Evolutionary conservation across 2,888 invertebrate genomes (phyloP), one percentile per base, ranked within the genome.

Genomic region (Temnothorax unifasciatus): DNA sequence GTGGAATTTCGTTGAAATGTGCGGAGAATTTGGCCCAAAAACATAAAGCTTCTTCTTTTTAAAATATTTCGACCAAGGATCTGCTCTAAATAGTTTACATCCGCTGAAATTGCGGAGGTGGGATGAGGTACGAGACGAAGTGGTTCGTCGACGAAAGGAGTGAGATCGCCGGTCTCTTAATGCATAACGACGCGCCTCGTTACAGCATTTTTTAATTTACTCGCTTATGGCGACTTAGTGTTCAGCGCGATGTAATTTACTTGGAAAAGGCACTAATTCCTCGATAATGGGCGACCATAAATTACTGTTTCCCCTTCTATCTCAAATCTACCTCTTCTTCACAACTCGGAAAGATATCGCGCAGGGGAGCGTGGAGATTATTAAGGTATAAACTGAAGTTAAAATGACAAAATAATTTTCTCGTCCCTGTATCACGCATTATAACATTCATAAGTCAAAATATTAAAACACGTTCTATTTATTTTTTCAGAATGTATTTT

Each of bases 191-290:
- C 44, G 61, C 9, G 34, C n/a, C 47, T 50, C 34, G n/a, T 38
- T 50, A 15, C 34, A 18, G 21, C 3, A 50, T 76, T 76, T 64
- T 63, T 38, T 64, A 76, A 76, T 64, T 76, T 76, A 64, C 44
- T 74, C 18, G 25, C 38, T 61, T 74, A 59, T 13, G 21, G 15
- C 50, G 50, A 59, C 11, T 38, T 50, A 61, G 25, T 38, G 15
- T 50, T 64, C 21, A 47, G 9, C 21, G 21, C 11, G 21, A 21
- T n/a, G 25, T 50, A 76, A 75, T n/a, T 61, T 34, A 47, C 54
- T 21, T 29, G 13, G 34, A 75, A 18, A 15, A 61, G 44, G n/a
- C n/a, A 75, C 21, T 50, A 63, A 75, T 75, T 34, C 9, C 21
- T 63, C 21, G 63, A 75, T n/a, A 61, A 63, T 44, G 29, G 18